phyloP scores from a whole-genome alignment of 1,140 invertebrate species.

The Philotrypesis tridentata region DNA sequence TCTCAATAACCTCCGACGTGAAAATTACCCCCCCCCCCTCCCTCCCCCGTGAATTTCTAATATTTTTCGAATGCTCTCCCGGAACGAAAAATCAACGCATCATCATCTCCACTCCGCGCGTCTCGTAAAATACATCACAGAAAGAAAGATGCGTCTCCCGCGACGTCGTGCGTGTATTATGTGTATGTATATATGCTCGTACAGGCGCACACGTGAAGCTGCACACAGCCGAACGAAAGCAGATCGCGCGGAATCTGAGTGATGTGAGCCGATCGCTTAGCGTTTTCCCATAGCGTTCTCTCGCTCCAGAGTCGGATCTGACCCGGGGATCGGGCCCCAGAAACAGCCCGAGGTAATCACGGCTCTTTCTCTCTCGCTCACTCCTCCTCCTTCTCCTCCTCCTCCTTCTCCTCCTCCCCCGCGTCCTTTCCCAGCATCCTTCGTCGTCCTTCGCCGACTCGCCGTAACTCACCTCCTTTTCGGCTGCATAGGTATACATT shows the following conservation, averaged over 20 bases:
- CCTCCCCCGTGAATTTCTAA: too few species aligned
- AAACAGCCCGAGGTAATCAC: slow-evolving; percentile 71
- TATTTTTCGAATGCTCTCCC: too few species aligned
- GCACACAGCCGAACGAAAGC: slow-evolving; percentile 57
- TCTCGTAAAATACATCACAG: too few species aligned
- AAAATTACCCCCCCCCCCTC: too few species aligned
- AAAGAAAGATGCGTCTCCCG: too few species aligned
- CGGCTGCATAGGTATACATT: too few species aligned
- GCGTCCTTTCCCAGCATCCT: slow-evolving; percentile 18
- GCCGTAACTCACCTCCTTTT: neutral
- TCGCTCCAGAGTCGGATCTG: slow-evolving; percentile 60
- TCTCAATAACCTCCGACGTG: too few species aligned
- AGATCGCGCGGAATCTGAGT: slow-evolving; percentile 68
- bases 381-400: slow-evolving; percentile 53
- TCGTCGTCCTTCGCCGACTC: slow-evolving; percentile 22
- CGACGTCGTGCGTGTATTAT: too few species aligned
- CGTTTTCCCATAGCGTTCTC: slow-evolving; percentile 68
- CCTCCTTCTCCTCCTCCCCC: slow-evolving; percentile 36
- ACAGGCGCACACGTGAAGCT: neutral
- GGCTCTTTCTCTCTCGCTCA: slow-evolving; percentile 60
- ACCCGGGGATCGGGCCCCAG: slow-evolving; percentile 69
- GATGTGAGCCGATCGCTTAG: slow-evolving; percentile 74
- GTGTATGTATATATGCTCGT: too few species aligned
- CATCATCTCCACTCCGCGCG: too few species aligned
- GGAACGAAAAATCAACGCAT: too few species aligned